Percentiles rank a stretch among this genome's conserved stretches.
phyloP scores from a whole-genome alignment of 2,797 vertebrate genomes.

The Valencia hispanica region DNA sequence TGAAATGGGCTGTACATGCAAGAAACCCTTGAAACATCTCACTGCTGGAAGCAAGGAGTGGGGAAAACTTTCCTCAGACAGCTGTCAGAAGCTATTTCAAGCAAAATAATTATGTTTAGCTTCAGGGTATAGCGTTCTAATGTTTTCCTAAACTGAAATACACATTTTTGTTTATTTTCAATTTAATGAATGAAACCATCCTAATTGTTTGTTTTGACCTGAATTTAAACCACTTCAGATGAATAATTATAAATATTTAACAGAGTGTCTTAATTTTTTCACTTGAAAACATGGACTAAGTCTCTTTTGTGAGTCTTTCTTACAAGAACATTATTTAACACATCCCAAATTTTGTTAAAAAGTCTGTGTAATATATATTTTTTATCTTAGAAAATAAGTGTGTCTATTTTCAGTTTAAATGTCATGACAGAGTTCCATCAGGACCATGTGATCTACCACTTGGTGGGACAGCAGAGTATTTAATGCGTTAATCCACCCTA shows the following conservation, averaged over 20 bases:
- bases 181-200: too few species aligned
- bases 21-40: too few species aligned
- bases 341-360: neutral
- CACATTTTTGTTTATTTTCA: neutral
- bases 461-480: constrained; percentile 73
- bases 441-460: constrained; percentile 62
- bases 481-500: constrained; percentile 81
- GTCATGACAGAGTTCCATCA: constrained; percentile 44
- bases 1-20: too few species aligned
- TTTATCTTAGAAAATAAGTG: constrained; percentile 18
- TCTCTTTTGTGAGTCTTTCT: constrained; percentile 6
- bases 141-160: neutral
- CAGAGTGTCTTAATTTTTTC: neutral
- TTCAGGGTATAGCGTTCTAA: too few species aligned
- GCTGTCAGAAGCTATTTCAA: too few species aligned
- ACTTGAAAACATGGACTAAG: neutral
- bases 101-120: too few species aligned
- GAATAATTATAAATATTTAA: neutral
- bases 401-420: constrained; percentile 30
- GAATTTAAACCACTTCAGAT: too few species aligned
- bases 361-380: neutral
- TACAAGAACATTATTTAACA: constrained; percentile 19
- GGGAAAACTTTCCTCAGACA: too few species aligned
- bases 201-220: too few species aligned
- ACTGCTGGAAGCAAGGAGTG: too few species aligned